Base-by-base conservation (phyloP, 2,888 invertebrate genomes). In the Melanostoma mellinum region DNA sequence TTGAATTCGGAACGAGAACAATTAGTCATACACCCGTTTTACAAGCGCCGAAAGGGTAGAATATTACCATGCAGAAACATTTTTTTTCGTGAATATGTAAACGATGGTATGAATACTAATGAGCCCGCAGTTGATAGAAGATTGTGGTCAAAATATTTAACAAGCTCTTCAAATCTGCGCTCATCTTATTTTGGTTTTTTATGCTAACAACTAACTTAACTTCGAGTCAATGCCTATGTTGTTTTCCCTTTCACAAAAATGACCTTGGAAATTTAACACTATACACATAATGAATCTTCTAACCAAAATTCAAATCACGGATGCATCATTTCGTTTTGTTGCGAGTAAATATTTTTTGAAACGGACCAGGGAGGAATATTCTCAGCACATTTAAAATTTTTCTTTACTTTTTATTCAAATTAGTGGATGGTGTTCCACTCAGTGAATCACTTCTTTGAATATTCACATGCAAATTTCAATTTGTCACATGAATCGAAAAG, bases 251-350 rank as follows among this genome's bases (percentile, higher is more conserved):
- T 76, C 44, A 33, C 63, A 50, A 55, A 9, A n/a, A 35, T 72
- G 81, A 82, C 81, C 81, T 82, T 82, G 81, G 67, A 55, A 60
- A 33, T 33, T 55, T 5, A 52, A 71, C 61, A 58, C 44, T 20
- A 20, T 20, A 20, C 20, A 20, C n/a, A 9, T 36, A 32, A 69
- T 40, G 48, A 48, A 60, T 71, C 63, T 68, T 63, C 55, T 33
- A 60, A 67, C 65, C 46, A 30, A 67, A 67, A 77, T 77, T 68
- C 73, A 63, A 77, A 77, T 77, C 77, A 71, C 63, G 53, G 53
- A 46, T 65, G 60, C 53, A 71, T 71, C 80, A 71, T 71, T 48
- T 38, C 33, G 36, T 33, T 3, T 68, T 42, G 48, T 36, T 81
- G 40, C 32, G 71, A 61, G 65, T 61, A 38, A 38, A 30, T 30